A percentile compares a stretch with the other conserved stretches of the same genome.
phyloP scores from a whole-genome alignment of 2,113 vertebrate species.

The Coracopsis vasa region DNA sequence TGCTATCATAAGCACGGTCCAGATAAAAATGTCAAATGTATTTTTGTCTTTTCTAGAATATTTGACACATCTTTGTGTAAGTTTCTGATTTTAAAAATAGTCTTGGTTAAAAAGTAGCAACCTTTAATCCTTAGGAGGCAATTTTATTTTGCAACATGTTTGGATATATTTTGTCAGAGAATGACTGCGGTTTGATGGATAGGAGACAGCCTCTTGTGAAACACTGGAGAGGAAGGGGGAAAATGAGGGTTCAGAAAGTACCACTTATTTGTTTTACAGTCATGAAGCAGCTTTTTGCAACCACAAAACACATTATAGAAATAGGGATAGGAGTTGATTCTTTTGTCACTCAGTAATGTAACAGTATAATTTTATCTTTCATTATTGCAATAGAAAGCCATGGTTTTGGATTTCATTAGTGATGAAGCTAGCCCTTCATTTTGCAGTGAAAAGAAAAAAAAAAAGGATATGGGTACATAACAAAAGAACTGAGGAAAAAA shows the following conservation, averaged over 20 bases:
- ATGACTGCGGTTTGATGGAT: background rate
- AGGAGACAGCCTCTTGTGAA: background rate
- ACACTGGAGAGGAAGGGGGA: background rate
- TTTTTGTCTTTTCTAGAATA: background rate
- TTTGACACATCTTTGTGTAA: background rate
- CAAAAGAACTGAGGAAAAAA: slow-evolving; percentile 48
- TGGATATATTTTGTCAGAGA: background rate
- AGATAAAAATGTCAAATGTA: background rate
- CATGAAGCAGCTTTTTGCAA: slow-evolving; percentile 15
- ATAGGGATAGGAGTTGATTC: slow-evolving; percentile 19
- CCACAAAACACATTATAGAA: slow-evolving; percentile 16
- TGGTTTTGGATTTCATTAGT: slow-evolving; percentile 60
- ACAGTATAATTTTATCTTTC: slow-evolving; percentile 68
- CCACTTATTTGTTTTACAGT: slow-evolving; percentile 45
- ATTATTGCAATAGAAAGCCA: slow-evolving; percentile 53
- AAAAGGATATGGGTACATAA: background rate
- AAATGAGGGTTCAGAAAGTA: background rate
- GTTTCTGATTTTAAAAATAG: background rate
- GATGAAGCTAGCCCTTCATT: slow-evolving; percentile 59
- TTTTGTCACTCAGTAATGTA: slow-evolving; percentile 62
- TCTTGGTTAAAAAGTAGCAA: background rate
- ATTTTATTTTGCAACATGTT: background rate
- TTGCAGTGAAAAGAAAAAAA: background rate
- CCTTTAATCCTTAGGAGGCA: slow-evolving; percentile 8
- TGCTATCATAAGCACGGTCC: background rate